Evolutionary conservation across 2,888 invertebrate species (phyloP), one percentile per base, ranked within the genome.

Genomic region (Sarcophaga rosellei): DNA sequence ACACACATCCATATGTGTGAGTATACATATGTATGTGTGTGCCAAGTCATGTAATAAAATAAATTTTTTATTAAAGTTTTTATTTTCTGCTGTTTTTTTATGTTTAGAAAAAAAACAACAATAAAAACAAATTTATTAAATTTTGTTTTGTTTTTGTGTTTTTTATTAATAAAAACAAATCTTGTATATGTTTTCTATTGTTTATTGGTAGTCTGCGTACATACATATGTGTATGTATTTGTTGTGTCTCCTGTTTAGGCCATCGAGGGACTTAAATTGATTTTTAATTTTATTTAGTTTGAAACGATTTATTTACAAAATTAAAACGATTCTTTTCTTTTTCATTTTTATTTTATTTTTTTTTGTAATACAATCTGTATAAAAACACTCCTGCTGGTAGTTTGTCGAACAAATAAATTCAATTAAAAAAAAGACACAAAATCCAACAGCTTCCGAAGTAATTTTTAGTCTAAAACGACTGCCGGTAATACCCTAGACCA

Each of bases 271-370:
- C 83, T 84, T 62, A 81, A 81, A 81, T 84, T 68, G 75, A 53
- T 66, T 86, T 86, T 86, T 78, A 84, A 86, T 75, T 79, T 81
- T 72, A 75, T 70, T 81, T 84, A 59, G 65, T 35, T 35, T 35
- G 35, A 10, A 72, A 53, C 12, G 53, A 15, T 75, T 81, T 72
- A 1, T 25, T 78, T 75, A 61, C 20, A 44, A 73, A 69, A 77
- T 81, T 23, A 73, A 84, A 78, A 72, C 61, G 75, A 68, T 45
- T 8, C 35, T 62, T 4, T 11, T 61, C n/a, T 61, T 45, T 44
- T 10, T 45, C 11, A 17, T n/a, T 17, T n/a, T 8, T 20, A 4
- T 11, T 17, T 63, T 61, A 57, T 44, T 59, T 65, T 57, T 68
- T 73, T 12, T 81, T 35, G 17, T 17, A 17, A 12, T 65, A 63